These are phyloP conservation scores for Ricordea florida DNA, from an alignment of 92 coral and sea anemone species.

Conservation along the genomic window DNA sequence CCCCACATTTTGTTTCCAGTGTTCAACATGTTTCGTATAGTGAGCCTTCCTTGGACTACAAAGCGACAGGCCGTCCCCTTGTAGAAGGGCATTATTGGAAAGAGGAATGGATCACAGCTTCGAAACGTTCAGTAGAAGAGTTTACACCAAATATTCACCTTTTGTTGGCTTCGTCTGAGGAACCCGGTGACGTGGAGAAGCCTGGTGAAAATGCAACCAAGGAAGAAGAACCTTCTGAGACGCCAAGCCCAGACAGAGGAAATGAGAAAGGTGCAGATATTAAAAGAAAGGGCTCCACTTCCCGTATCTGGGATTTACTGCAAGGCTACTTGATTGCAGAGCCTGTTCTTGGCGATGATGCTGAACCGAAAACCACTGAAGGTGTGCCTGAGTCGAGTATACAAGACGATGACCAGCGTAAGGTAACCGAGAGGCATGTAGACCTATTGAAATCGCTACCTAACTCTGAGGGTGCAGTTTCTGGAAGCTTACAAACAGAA, in stretches of 20 bases:
- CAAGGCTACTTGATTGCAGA: conserved; percentile 51
- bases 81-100: too few species aligned
- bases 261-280: conserved; percentile 1
- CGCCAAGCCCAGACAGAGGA: conserved; percentile 23
- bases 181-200: not conserved
- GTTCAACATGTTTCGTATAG: not conserved
- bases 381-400: not conserved
- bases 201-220: not conserved
- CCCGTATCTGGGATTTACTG: conserved; percentile 41
- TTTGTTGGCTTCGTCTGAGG: not conserved
- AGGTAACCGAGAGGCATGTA: too few species aligned
- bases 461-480: too few species aligned
- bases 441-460: too few species aligned
- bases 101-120: conserved; percentile 29
- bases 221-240: not conserved
- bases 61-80: too few species aligned
- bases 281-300: conserved; percentile 20
- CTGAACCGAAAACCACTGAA: not conserved
- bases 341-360: conserved; percentile 20
- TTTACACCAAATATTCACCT: conserved; percentile 5
- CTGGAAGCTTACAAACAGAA: too few species aligned
- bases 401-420: too few species aligned
- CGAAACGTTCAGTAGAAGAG: not conserved
- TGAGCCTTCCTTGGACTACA: not conserved
- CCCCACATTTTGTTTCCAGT: not conserved